These are phyloP conservation scores for Nibea albiflora DNA, from an alignment of 2,113 vertebrate species.

Conservation along the genomic window DNA sequence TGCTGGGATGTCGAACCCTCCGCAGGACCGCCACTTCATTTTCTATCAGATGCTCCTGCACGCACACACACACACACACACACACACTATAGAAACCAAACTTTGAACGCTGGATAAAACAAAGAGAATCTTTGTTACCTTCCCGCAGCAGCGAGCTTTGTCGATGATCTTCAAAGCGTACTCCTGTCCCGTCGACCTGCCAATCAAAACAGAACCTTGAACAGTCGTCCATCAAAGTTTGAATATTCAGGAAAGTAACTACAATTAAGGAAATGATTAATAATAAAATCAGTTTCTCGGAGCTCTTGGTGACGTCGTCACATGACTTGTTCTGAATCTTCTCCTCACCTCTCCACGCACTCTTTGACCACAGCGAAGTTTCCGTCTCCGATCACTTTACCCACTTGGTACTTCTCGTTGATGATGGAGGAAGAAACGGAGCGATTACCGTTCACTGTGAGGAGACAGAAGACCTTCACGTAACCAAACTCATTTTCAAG, in stretches of 20 bases:
- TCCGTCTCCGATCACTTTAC: conserved; percentile 97
- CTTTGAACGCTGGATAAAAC: background rate
- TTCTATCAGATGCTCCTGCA: conserved; percentile 96
- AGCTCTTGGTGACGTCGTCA: too few species aligned
- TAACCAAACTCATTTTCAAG: background rate
- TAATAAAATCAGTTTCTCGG: too few species aligned
- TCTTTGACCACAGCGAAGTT: conserved; percentile 99
- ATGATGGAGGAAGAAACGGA: conserved; percentile 88
- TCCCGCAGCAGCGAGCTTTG: conserved; percentile 97
- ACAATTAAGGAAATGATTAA: too few species aligned
- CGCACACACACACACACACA: conserved; percentile 9
- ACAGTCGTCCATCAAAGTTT: too few species aligned
- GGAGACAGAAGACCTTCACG: background rate
- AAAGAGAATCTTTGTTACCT: conserved; percentile 81
- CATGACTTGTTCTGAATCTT: too few species aligned
- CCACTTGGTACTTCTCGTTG: conserved; percentile 94
- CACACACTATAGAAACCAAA: too few species aligned
- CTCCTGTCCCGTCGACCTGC: conserved; percentile 94
- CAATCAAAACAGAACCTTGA: conserved; percentile 15
- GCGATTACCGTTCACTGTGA: conserved; percentile 91
- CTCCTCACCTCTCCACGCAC: conserved; percentile 90
- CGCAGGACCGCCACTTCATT: conserved; percentile 96
- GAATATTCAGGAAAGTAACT: too few species aligned
- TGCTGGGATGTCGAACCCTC: conserved; percentile 94
- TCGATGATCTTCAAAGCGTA: conserved; percentile 98